Base-by-base conservation (phyloP, 2,888 invertebrate species). In the Beris chalybata region DNA sequence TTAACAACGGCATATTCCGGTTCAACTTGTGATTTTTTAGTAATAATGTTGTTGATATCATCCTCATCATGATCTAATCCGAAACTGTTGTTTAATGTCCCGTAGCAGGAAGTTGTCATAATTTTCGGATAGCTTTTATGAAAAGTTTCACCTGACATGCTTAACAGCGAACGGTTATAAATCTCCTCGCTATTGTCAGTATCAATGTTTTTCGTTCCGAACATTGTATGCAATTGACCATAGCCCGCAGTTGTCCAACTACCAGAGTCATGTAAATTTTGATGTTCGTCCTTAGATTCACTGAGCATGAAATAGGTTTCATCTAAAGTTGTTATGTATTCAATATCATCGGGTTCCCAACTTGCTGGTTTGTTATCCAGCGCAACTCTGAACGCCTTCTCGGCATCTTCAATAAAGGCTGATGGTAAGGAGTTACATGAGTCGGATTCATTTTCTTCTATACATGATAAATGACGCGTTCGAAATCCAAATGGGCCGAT, bases 61-160 rank as follows among this genome's bases (percentile, higher is more conserved):
- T 65, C 72, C 47, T 70, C 63, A 56, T 76, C 76, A 58, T 74
- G 5, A 9, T 38, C 38, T 7, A 38, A 38, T 9, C 38, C 38
- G 38, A 38, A 38, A 9, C 38, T 38, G 9, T 38, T 38, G 3
- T 38, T 38, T 6, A 48, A 48, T 6, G 70, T 70, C 55, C 61
- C 47, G 70, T 81, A 81, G 68, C 81, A 81, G 1, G 80, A 81
- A 44, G 78, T 76, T 65, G 79, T 81, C 80, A 81, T 81, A 54
- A 80, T 79, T 68, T 79, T 79, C 30, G 76, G 76, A 67, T 69
- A 71, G 13, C 67, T 70, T 56, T 68, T 67, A 30, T 65, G 53
- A 31, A 68, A 70, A 13, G 55, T 67, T 58, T 70, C 71, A 31
- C 65, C 65, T 29, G 72, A 71, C 11, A 74, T 72, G n/a, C 72